Evolutionary conservation across 2,113 vertebrate genomes (phyloP), one percentile per base, ranked within the genome.

Genomic region (Upupa epops): DNA sequence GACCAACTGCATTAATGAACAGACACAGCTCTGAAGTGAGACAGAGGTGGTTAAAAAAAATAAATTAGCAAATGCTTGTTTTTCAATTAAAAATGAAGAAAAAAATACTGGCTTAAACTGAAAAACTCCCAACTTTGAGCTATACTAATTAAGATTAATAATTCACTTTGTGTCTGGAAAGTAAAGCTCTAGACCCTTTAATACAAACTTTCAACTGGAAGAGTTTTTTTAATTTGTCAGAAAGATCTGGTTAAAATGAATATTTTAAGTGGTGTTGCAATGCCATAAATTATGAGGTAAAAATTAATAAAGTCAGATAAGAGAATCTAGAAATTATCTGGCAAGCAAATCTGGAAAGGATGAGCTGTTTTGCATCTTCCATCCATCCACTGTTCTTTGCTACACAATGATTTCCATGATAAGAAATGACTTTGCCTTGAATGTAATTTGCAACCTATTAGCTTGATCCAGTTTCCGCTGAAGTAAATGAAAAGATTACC

Each of bases 381-480:
- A 48, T 83, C 79, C 55, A 70, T 59, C 74, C 26, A n/a, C 16
- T 6, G 5, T 29, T 58, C 65, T 49, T 60, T 78, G 54, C 72
- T 65, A 65, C 42, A 48, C 63, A 61, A 42, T 15, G 51, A 65
- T 75, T 90, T 58, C 86, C 60, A 8, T 11, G 20, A 60, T 28
- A 86, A 66, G 77, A 89, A 51, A 51, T 36, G 71, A 22, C 59
- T 95, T 84, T 81, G 54, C 80, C 55, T 76, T 58, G 58, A 79
- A 69, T 66, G 37, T 29, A 76, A 72, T 92, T 94, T 96, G 59
- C 77, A 92, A 70, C 51, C 76, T 65, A 79, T 76, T 84, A 88
- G 71, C 70, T 94, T 86, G 87, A 92, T 91, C 85, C 75, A 72
- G 73, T 90, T 94, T 76, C 63, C 78, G 71, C 34, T 69, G 65